Conservation (phyloP, 2,113 vertebrate species). For the Vulpes vulpes region DNA sequence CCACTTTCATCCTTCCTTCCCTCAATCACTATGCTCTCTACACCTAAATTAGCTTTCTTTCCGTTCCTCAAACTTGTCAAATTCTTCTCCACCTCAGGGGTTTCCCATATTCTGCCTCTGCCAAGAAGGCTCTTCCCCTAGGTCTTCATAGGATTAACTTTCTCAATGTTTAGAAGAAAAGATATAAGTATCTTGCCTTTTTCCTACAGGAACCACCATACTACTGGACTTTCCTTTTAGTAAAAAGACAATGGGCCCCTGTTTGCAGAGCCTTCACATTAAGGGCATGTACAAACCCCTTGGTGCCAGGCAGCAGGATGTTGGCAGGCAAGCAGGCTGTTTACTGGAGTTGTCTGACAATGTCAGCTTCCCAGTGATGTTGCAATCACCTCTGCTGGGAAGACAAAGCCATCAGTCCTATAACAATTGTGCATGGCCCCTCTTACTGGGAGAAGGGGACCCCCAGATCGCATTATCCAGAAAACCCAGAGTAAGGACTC, state of each 20-base stretch:
- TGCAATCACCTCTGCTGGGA: not conserved
- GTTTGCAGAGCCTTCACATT: not conserved
- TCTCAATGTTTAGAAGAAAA: not conserved
- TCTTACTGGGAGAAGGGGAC: not conserved
- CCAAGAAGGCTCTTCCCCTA: not conserved
- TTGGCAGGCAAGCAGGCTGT: not conserved
- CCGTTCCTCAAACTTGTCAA: not conserved
- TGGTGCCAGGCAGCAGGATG: not conserved
- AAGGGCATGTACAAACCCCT: not conserved
- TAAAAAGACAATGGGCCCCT: not conserved
- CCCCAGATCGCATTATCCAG: not conserved
- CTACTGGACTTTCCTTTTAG: not conserved
- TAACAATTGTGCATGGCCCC: not conserved
- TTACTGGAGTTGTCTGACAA: not conserved
- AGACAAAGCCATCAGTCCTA: not conserved
- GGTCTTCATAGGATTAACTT: not conserved
- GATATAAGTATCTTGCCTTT: not conserved
- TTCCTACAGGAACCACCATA: not conserved
- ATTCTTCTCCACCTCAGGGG: not conserved
- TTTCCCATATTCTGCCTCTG: not conserved
- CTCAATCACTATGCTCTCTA: not conserved
- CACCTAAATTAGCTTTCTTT: not conserved
- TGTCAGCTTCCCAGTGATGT: not conserved
- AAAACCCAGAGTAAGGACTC: not conserved
- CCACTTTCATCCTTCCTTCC: not conserved